Conservation (phyloP, 1,140 invertebrate genomes). For the Drosophila azteca region DNA sequence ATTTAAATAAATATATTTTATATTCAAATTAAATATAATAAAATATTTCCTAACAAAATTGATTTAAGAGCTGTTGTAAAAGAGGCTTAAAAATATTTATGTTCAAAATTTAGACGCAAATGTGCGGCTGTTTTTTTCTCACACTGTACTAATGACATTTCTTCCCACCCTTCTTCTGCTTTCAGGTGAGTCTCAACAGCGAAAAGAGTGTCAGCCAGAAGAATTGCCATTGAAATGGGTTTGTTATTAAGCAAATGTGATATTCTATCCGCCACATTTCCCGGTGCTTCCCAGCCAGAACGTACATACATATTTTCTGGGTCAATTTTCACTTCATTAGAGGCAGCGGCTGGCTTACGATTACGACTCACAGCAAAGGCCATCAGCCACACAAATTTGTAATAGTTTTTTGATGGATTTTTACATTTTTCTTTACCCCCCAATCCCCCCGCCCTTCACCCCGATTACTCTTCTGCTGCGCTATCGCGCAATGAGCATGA, state of each 20-base stretch:
- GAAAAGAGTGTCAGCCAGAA: not conserved
- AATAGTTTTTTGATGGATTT: slow-evolving; percentile 17
- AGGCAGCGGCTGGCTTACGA: slow-evolving; percentile 10
- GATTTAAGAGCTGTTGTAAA: too few species aligned
- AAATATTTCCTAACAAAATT: too few species aligned
- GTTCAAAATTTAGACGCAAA: too few species aligned
- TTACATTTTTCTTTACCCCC: not conserved
- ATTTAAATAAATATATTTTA: too few species aligned
- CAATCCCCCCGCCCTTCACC: too few species aligned
- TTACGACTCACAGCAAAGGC: slow-evolving; percentile 38
- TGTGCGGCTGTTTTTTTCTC: too few species aligned
- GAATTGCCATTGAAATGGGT: not conserved
- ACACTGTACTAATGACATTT: not conserved
- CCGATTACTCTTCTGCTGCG: slow-evolving; percentile 12
- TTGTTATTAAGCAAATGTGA: not conserved
- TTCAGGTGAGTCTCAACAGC: slow-evolving; percentile 47
- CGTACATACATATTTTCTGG: not conserved
- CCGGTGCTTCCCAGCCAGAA: not conserved
- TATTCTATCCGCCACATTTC: not conserved
- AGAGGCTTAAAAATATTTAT: too few species aligned
- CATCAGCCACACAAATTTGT: slow-evolving; percentile 11
- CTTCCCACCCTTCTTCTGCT: slow-evolving; percentile 14
- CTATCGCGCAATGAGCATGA: slow-evolving; percentile 37
- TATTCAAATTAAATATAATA: too few species aligned
- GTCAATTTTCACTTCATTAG: slow-evolving; percentile 52